Evolutionary conservation across 1,140 invertebrate species (phyloP), one percentile per base, ranked within the genome.

Genomic region (Halyomorpha halys): DNA sequence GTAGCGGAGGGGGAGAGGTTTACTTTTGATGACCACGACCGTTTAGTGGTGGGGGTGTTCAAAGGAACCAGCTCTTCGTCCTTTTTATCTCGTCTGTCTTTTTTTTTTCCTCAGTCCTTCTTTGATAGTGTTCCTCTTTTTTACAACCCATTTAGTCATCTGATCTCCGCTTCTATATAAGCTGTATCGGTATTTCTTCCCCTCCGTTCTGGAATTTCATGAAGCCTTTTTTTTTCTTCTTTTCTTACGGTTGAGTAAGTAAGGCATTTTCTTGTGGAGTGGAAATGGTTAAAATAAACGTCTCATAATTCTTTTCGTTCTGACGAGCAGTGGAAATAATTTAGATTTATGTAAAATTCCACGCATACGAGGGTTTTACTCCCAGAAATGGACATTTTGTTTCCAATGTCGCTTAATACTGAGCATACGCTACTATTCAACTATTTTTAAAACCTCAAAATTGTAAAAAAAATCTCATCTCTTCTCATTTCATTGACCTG

Each of bases 71-170:
- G n/a, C 21, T 49, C 47, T 49, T 49, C 21, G 21, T 49, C 47
- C 47, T 19, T 21, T 49, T 49, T 49, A 49, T 49, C n/a, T 49
- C 47, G 34, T 39, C 34, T 9, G 6, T 13, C 11, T 39, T 39
- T 39, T 39, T 39, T 30, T 39, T 39, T 13, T 39, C 11, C 34
- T 39, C 13, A 13, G 34, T 6, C 34, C 34, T 39, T 9, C 34
- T 39, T 39, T 39, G 34, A 39, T 39, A 39, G 34, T 49, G 47
- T 21, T 49, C 47, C 47, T 49, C 19, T 49, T 49, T 49, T 49
- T 49, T 49, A 49, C n/a, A 21, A 49, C 47, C 21, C 47, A 49
- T 21, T 49, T 49, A 49, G 47, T 18, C n/a, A 49, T 49, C 47
- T 21, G n/a, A 19, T 21, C 47, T 49, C 47, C n/a, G n/a, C n/a